Evolutionary conservation across 1,140 invertebrate species (phyloP).

Genomic region (Stegodyphus dumicola): DNA sequence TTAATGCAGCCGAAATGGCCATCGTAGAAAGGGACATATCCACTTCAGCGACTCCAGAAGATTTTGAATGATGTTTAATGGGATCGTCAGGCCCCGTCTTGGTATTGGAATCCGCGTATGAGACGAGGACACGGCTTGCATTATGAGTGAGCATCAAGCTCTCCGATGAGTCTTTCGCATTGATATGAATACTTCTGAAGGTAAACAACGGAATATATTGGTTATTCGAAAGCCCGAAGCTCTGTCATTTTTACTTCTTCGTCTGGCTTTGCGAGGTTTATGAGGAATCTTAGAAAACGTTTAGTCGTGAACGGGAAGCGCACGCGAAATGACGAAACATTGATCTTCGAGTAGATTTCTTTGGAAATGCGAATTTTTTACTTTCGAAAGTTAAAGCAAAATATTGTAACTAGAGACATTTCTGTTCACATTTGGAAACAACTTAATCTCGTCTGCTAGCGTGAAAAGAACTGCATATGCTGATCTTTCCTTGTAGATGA

Average conservation of each 20-base stretch:
- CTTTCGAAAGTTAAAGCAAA: too few species aligned
- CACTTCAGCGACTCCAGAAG: conserved; percentile 40
- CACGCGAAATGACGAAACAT: background rate
- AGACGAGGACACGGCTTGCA: background rate
- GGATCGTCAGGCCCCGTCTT: conserved; percentile 20
- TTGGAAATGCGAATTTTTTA: too few species aligned
- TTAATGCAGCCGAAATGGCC: conserved; percentile 20
- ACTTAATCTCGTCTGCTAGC: too few species aligned
- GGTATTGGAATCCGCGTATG: conserved; percentile 12
- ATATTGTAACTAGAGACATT: too few species aligned
- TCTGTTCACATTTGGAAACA: too few species aligned
- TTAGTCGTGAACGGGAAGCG: background rate
- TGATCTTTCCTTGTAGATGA: too few species aligned
- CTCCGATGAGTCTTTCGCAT: conserved; percentile 3
- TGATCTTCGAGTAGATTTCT: background rate
- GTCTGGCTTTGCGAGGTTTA: conserved; percentile 4
- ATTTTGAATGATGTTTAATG: conserved; percentile 47
- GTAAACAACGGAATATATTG: conserved; percentile 48
- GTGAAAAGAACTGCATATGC: too few species aligned
- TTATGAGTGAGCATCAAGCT: background rate
- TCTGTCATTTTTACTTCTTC: conserved; percentile 25
- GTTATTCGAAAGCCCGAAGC: conserved; percentile 8
- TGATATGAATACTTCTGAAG: conserved; percentile 34
- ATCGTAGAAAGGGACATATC: conserved; percentile 1
- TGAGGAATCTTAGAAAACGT: conserved; percentile 35